Percentiles rank a stretch among this genome's conserved stretches.
phyloP scores from a whole-genome alignment of 1,140 invertebrate genomes.

The Drosophila mayri region DNA sequence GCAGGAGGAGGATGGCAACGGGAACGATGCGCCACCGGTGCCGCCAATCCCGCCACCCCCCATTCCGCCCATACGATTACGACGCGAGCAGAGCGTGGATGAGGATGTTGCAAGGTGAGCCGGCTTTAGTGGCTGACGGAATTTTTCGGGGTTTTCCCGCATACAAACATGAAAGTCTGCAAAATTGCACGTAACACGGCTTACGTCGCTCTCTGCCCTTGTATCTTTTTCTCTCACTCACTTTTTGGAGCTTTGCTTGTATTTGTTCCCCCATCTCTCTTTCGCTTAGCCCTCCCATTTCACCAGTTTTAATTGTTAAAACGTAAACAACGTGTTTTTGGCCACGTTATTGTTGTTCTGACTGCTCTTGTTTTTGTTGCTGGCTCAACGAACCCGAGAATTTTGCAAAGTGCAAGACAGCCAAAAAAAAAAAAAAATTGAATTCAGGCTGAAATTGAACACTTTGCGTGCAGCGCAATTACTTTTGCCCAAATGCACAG shows the following conservation, averaged over 20 bases:
- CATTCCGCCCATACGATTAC: constrained; percentile 59
- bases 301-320: constrained; percentile 66
- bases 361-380: constrained; percentile 1
- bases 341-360: constrained; percentile 25
- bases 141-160: constrained; percentile 30
- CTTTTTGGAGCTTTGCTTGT: constrained; percentile 17
- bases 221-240: not conserved
- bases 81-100: constrained; percentile 65
- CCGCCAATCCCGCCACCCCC: constrained; percentile 34
- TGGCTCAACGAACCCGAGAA: constrained; percentile 55
- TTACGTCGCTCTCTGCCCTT: constrained; percentile 1
- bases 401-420: constrained; percentile 63
- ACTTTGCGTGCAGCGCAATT: constrained; percentile 57
- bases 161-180: constrained; percentile 36
- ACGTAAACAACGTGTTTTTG: constrained; percentile 76
- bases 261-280: constrained; percentile 6
- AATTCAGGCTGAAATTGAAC: constrained; percentile 55
- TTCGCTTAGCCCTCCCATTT: constrained; percentile 38
- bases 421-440: constrained; percentile 44
- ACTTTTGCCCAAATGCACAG: constrained; percentile 19
- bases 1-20: constrained; percentile 35
- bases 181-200: constrained; percentile 36
- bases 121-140: constrained; percentile 15
- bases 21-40: constrained; percentile 12
- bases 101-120: constrained; percentile 75